Base-by-base conservation (phyloP, 64 coral and sea anemone species). In the Stylophora pistillata region DNA sequence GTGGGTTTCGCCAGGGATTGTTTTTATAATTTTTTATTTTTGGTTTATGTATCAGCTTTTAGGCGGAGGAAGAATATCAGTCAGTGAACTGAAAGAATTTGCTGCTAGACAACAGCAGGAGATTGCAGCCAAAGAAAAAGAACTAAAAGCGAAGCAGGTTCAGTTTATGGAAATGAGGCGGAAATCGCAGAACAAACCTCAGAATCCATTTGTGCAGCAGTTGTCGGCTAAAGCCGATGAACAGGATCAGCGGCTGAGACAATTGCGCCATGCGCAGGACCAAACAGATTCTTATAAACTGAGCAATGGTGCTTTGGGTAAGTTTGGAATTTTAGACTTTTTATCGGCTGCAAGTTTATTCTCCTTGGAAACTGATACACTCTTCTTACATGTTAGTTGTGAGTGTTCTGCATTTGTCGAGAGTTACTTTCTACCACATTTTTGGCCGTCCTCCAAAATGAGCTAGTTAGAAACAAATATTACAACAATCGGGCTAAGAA, bases 21-120 rank as follows among this genome's bases (percentile, higher is more conserved):
- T 2, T 23, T n/a, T 10, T 21, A 41, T 23, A 16, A 52, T 15
- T 53, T 41, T 21, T 76, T 76, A 3, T n/a, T 76, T 16, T 76
- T 18, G 17, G 15, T 32, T 53, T 9, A 25, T 16, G 55, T 5
- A 58, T 15, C 60, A 89, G 88, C 55, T 94, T 94, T 65, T 81
- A 68, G 62, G 88, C 72, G 79, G 80, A 0, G 76, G 41, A 28
- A 70, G 77, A 87, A 74, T 90, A 52, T 90, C 95, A 4, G 33
- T 96, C 11, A 69, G 90, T 78, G 91, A 93, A 32, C 87, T 96
- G 7, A 91, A 92, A 26, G 71, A 79, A 58, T 37, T 96, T 56
- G 95, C 91, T 55, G 28, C 72, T 16, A 92, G 84, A 53, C 95
- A 96, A 47, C 95, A 96, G 52, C 95, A 96, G 25, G 87, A 96